These are phyloP conservation scores for Monomorium pharaonis DNA, from an alignment of 1,140 invertebrate genomes.

Conservation along the genomic window DNA sequence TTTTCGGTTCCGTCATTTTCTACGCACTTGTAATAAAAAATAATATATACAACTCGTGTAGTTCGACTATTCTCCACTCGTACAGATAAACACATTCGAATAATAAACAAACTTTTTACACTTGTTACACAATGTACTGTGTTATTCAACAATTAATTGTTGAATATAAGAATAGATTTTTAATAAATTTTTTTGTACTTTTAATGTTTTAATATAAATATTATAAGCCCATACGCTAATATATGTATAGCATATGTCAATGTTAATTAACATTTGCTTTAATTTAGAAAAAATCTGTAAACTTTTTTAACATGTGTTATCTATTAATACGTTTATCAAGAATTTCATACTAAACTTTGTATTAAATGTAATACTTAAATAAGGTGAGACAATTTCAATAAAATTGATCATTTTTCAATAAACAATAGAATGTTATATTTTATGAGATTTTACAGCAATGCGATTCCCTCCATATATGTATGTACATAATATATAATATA, in stretches of 20 bases:
- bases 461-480: not conserved
- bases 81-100: too few species aligned
- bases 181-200: not conserved
- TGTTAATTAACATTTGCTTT: not conserved
- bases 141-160: slow-evolving; percentile 15
- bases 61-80: too few species aligned
- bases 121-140: not conserved
- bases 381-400: slow-evolving; percentile 35
- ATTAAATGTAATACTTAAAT: slow-evolving; percentile 41
- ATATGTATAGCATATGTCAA: not conserved
- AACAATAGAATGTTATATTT: slow-evolving; percentile 32
- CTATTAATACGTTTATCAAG: slow-evolving; percentile 17
- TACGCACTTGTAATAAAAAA: too few species aligned
- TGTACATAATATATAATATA: too few species aligned
- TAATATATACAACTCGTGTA: too few species aligned
- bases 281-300: slow-evolving; percentile 25
- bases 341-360: slow-evolving; percentile 12
- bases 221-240: not conserved
- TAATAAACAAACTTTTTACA: too few species aligned
- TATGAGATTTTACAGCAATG: slow-evolving; percentile 23
- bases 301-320: not conserved
- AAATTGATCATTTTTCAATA: slow-evolving; percentile 25
- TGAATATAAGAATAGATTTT: not conserved
- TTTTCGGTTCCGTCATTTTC: too few species aligned
- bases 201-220: not conserved